phyloP scores from a whole-genome alignment of 2,888 invertebrate species.

The Pyrrhia umbra region DNA sequence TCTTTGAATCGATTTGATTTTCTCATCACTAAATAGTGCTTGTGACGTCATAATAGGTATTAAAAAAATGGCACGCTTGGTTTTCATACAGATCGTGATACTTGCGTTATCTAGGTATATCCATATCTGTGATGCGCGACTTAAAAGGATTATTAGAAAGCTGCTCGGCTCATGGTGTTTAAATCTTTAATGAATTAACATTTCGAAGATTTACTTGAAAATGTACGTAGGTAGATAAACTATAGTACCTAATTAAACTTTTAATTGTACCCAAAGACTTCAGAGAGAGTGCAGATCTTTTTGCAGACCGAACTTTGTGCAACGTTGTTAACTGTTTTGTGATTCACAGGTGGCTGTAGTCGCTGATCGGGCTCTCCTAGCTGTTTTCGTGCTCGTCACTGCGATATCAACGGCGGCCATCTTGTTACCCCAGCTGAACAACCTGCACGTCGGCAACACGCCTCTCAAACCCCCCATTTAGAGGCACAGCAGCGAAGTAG shows the following conservation, averaged over 20 bases:
- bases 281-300: neutral
- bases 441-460: conserved; percentile 87
- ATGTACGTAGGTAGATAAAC: neutral
- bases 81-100: too few relatives aligned
- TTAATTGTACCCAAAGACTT: neutral
- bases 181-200: conserved; percentile 4
- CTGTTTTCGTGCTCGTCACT: conserved; percentile 94
- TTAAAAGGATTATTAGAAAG: conserved; percentile 10
- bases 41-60: too few relatives aligned
- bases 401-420: conserved; percentile 95
- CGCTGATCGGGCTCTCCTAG: conserved; percentile 94
- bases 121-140: neutral
- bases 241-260: neutral
- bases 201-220: neutral
- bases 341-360: conserved; percentile 92
- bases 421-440: conserved; percentile 91
- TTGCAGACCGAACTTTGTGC: neutral
- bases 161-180: neutral
- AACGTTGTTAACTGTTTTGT: conserved; percentile 1
- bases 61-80: too few relatives aligned
- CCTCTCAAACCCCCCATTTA: conserved; percentile 85
- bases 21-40: too few relatives aligned
- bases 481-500: conserved; percentile 46
- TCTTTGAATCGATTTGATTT: too few relatives aligned
- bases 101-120: too few relatives aligned